Percentiles rank a stretch among this genome's conserved stretches.
Evolutionary conservation across 2,797 vertebrate genomes (phyloP).

Genomic region (Zenarchopterus dispar): DNA sequence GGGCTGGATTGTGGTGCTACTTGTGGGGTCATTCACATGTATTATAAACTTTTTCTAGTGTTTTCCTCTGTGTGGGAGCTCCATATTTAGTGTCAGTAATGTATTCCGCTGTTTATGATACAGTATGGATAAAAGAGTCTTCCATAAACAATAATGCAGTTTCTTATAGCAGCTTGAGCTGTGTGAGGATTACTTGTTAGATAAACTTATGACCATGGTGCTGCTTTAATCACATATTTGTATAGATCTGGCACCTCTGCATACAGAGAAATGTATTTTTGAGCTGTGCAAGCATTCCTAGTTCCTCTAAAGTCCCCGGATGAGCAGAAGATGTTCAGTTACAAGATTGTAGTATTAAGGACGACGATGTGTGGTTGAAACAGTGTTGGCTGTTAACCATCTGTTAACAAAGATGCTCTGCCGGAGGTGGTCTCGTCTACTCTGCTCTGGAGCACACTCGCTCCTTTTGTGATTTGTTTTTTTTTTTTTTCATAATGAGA

Average conservation of each 20-base stretch:
- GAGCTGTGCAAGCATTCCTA: conserved; percentile 35
- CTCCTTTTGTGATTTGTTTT: not conserved
- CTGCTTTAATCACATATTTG: conserved; percentile 40
- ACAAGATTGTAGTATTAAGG: conserved; percentile 65
- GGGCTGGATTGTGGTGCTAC: conserved; percentile 70
- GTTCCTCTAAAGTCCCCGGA: conserved; percentile 40
- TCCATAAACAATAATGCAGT: conserved; percentile 52
- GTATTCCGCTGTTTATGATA: conserved; percentile 32
- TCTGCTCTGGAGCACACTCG: not conserved
- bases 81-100: not conserved
- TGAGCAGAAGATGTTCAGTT: conserved; percentile 48
- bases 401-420: conserved; percentile 32
- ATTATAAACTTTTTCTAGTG: conserved; percentile 55
- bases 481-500: conserved; percentile 13
- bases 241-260: conserved; percentile 18
- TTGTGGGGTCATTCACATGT: conserved; percentile 43
- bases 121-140: conserved; percentile 41
- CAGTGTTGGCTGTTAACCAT: conserved; percentile 59
- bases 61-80: conserved; percentile 27
- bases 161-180: conserved; percentile 39
- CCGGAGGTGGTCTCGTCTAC: conserved; percentile 18
- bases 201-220: conserved; percentile 31
- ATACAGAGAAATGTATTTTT: conserved; percentile 31
- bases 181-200: conserved; percentile 21
- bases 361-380: conserved; percentile 26